phyloP scores from a whole-genome alignment of 1,140 invertebrate genomes.

The Ostrea edulis region DNA sequence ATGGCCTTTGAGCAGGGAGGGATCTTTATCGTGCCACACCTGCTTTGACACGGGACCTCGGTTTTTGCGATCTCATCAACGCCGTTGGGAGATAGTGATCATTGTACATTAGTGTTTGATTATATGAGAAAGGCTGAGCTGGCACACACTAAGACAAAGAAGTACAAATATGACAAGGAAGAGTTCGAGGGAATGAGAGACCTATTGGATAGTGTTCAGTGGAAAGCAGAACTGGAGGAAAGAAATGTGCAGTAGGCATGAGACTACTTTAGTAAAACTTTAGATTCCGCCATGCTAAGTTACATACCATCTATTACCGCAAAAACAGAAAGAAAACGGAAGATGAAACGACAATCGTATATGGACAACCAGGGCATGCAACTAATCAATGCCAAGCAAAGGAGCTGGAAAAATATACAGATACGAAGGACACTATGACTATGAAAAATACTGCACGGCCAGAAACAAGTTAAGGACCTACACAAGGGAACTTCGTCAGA shows the following conservation, averaged over 20 bases:
- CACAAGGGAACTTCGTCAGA: neutral
- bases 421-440: neutral
- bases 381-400: neutral
- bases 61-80: too few relatives aligned
- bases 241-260: conserved; percentile 4
- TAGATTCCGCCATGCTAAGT: neutral
- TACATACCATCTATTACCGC: neutral
- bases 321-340: conserved; percentile 3
- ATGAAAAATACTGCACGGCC: neutral
- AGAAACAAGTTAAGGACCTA: neutral
- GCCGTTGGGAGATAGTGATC: conserved; percentile 10
- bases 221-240: neutral
- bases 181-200: conserved; percentile 21
- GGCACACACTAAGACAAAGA: neutral
- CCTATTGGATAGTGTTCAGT: neutral
- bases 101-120: neutral
- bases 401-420: neutral
- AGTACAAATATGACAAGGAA: conserved; percentile 15
- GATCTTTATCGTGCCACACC: too few relatives aligned
- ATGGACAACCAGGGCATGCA: too few relatives aligned
- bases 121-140: neutral
- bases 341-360: neutral
- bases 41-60: too few relatives aligned
- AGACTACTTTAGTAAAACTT: neutral
- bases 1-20: too few relatives aligned